Percentiles rank a stretch among this genome's conserved stretches.
These are phyloP conservation scores for Sibirionetta formosa DNA, from an alignment of 2,797 vertebrate genomes.

Conservation along the genomic window DNA sequence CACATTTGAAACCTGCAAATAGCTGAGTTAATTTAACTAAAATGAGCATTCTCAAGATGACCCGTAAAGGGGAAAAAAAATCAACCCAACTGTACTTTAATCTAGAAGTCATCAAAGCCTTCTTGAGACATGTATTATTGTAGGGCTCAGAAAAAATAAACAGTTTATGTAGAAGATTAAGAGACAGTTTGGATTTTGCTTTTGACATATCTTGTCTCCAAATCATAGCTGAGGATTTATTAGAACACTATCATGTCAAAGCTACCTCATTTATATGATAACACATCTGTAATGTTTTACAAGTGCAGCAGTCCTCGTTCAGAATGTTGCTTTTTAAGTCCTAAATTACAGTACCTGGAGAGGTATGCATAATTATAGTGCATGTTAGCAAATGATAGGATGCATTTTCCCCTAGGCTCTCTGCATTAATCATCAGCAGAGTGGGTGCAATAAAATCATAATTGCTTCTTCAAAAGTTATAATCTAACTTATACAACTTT, in stretches of 20 bases:
- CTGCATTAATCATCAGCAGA: slow-evolving; percentile 88
- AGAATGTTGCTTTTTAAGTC: slow-evolving; percentile 87
- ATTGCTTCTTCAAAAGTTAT: slow-evolving; percentile 89
- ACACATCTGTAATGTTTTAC: slow-evolving; percentile 89
- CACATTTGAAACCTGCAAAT: slow-evolving; percentile 75
- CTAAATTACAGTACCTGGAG: slow-evolving; percentile 90
- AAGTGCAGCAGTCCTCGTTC: slow-evolving; percentile 84
- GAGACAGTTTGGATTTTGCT: slow-evolving; percentile 85
- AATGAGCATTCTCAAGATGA: slow-evolving; percentile 83
- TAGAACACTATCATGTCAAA: slow-evolving; percentile 84
- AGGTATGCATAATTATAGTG: slow-evolving; percentile 89
- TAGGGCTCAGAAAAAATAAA: slow-evolving; percentile 88
- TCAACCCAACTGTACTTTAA: slow-evolving; percentile 77
- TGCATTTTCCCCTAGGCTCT: slow-evolving; percentile 83
- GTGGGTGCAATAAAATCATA: slow-evolving; percentile 88
- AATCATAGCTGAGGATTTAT: slow-evolving; percentile 88
- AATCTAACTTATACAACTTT: slow-evolving; percentile 82
- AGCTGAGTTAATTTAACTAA: slow-evolving; percentile 84
- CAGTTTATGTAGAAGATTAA: slow-evolving; percentile 89
- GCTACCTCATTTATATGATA: slow-evolving; percentile 90
- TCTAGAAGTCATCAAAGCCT: slow-evolving; percentile 83
- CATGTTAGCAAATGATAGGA: slow-evolving; percentile 87
- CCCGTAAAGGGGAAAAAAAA: slow-evolving; percentile 66
- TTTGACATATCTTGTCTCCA: slow-evolving; percentile 88
- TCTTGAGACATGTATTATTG: slow-evolving; percentile 86